These are phyloP conservation scores for Hirtodrosophila histrioides DNA, from an alignment of 2,888 invertebrate genomes.

Conservation along the genomic window DNA sequence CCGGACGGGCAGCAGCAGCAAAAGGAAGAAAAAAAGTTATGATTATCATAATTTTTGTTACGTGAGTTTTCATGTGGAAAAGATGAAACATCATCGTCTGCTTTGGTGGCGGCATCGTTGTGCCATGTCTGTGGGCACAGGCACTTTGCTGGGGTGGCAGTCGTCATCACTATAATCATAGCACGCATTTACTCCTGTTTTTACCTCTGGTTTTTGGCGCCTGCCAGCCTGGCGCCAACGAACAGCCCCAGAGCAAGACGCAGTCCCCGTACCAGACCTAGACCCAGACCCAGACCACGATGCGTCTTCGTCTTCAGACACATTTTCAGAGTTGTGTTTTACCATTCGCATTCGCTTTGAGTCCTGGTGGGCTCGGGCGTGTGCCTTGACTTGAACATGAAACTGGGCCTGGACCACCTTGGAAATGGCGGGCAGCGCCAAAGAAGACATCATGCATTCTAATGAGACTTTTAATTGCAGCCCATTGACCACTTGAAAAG, in stretches of 20 bases:
- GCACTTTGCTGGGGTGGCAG: constrained; percentile 66
- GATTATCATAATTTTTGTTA: constrained; percentile 83
- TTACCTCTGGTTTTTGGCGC: constrained; percentile 83
- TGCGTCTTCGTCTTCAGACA: constrained; percentile 49
- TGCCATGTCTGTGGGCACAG: constrained; percentile 19
- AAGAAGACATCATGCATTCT: constrained; percentile 77
- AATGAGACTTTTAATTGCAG: constrained; percentile 76
- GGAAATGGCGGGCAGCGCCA: constrained; percentile 5
- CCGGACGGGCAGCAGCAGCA: constrained; percentile 7
- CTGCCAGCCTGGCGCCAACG: constrained; percentile 81
- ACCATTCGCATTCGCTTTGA: constrained; percentile 43
- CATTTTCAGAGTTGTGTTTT: constrained; percentile 55
- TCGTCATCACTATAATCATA: constrained; percentile 84
- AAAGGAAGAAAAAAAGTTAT: constrained; percentile 68
- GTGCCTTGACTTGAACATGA: constrained; percentile 8
- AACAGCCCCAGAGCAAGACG: constrained; percentile 20
- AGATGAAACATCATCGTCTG: constrained; percentile 80
- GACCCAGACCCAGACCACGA: constrained; percentile 1
- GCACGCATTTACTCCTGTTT: constrained; percentile 83
- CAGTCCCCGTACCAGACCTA: background rate
- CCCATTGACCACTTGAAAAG: constrained; percentile 74
- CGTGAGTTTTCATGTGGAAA: constrained; percentile 82
- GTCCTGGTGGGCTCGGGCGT: constrained; percentile 16
- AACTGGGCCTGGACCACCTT: constrained; percentile 39
- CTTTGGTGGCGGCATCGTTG: constrained; percentile 32